Evolutionary conservation across 2,888 invertebrate species (phyloP), one percentile per base, ranked within the genome.

Genomic region (Galerucella nymphaeae): DNA sequence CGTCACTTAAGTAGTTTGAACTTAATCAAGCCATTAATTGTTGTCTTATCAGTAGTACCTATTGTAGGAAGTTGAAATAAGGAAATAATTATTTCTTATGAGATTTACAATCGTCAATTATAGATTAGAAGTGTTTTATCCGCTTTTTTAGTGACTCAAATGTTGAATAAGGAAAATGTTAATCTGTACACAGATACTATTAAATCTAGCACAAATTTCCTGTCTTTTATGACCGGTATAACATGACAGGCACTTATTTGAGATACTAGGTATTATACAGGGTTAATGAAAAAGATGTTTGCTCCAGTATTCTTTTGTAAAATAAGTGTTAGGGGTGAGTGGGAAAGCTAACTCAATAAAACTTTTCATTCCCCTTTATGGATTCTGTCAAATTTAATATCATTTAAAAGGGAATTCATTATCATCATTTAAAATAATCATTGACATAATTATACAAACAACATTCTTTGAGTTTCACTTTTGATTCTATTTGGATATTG

Each of bases 391-490:
- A 23, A 23, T 3, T 23, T 23, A 23, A 23, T 23, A 23, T 23
- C 23, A 23, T 3, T 23, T 23, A 23, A 3, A 23, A 3, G 23
- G 2, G 23, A 23, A 23, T 23, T 23, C 23, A 23, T 2, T n/a
- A n/a, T n/a, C 13, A 5, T 53, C 18, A 18, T 9, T 16, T 53
- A 18, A 53, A 53, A 53, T 53, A 18, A 53, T 8, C 53, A 53
- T 16, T 53, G 53, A 53, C 53, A 8, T 53, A 10, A 18, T 53
- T 18, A 30, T 8, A 30, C 23, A 30, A 53, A 53, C 53, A 18
- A 18, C 53, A 53, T 53, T 53, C 53, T 53, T 50, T 9, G 10
- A 9, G 53, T 53, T 53, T 53, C 16, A 53, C 53, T 53, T 53
- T 53, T 53, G 16, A 53, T 53, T 53, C 53, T 53, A 53, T 2